Evolutionary conservation across 2,113 vertebrate species (phyloP).

Genomic region (Pluvianellus socialis): DNA sequence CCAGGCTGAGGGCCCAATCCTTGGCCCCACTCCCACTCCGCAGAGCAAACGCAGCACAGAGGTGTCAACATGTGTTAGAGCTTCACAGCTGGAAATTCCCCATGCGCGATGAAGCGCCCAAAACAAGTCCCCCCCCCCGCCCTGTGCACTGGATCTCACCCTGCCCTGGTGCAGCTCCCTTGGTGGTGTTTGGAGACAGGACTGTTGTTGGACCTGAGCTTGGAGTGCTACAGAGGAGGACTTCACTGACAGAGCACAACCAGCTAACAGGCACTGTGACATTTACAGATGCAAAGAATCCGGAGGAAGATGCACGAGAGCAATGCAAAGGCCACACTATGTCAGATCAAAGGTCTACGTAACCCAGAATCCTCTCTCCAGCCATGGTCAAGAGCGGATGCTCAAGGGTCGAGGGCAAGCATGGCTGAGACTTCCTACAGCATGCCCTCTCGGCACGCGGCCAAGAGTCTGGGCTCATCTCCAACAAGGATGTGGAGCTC

Average conservation of each 20-base stretch:
- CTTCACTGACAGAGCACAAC: not conserved
- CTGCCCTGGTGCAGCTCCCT: not conserved
- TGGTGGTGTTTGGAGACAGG: not conserved
- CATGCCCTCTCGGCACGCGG: not conserved
- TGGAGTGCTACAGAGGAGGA: not conserved
- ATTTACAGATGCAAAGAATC: not conserved
- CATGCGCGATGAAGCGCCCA: accelerated
- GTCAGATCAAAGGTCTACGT: not conserved
- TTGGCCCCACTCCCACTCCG: not conserved
- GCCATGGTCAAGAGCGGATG: not conserved
- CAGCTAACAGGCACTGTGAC: not conserved
- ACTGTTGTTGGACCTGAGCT: not conserved
- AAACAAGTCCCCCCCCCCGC: accelerated
- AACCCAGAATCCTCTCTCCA: not conserved
- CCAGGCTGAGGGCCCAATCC: not conserved
- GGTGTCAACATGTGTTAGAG: not conserved
- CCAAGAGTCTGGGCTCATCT: not conserved
- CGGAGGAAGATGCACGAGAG: not conserved
- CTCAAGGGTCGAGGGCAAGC: not conserved
- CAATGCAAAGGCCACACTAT: not conserved
- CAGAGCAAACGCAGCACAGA: not conserved
- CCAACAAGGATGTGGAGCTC: not conserved
- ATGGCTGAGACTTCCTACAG: not conserved
- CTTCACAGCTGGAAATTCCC: not conserved
- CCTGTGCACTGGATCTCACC: not conserved